A percentile compares a stretch with the other conserved stretches of the same genome.
Evolutionary conservation across 2,888 invertebrate species (phyloP).

Genomic region (Drosophila paranaensis): DNA sequence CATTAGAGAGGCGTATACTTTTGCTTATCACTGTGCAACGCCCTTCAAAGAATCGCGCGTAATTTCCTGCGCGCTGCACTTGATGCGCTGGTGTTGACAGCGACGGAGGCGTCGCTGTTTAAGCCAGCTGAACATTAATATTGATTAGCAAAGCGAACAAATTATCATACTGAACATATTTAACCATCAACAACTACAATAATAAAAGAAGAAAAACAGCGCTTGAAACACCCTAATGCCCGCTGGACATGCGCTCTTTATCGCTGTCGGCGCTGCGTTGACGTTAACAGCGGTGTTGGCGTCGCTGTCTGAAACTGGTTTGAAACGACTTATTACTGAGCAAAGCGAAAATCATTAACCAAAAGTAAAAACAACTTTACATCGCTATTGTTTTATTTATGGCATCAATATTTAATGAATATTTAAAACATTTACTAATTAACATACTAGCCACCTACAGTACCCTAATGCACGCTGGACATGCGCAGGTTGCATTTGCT

Average conservation of each 20-base stretch:
- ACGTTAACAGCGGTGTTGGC: neutral
- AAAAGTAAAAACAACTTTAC: neutral
- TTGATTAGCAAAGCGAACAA: neutral
- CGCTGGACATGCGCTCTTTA: neutral
- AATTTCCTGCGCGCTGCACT: slow-evolving; percentile 47
- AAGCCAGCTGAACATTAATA: slow-evolving; percentile 44
- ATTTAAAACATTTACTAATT: slow-evolving; percentile 5
- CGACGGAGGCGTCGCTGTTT: slow-evolving; percentile 22
- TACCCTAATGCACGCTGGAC: slow-evolving; percentile 51
- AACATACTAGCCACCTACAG: slow-evolving; percentile 13
- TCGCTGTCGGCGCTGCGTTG: neutral
- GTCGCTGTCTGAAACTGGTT: slow-evolving; percentile 1
- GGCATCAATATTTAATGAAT: neutral
- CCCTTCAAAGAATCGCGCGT: slow-evolving; percentile 53
- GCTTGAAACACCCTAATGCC: slow-evolving; percentile 1
- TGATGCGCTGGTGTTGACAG: neutral
- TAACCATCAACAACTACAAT: neutral
- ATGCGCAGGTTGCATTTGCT: slow-evolving; percentile 57
- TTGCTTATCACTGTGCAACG: slow-evolving; percentile 55
- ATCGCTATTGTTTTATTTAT: neutral
- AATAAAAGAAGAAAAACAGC: neutral
- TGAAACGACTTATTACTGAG: neutral
- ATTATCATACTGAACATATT: neutral
- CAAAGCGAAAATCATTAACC: no score
- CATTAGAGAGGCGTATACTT: slow-evolving; percentile 49